Conservation (phyloP, 2,888 invertebrate species). For the Azorinus chamasolen region DNA sequence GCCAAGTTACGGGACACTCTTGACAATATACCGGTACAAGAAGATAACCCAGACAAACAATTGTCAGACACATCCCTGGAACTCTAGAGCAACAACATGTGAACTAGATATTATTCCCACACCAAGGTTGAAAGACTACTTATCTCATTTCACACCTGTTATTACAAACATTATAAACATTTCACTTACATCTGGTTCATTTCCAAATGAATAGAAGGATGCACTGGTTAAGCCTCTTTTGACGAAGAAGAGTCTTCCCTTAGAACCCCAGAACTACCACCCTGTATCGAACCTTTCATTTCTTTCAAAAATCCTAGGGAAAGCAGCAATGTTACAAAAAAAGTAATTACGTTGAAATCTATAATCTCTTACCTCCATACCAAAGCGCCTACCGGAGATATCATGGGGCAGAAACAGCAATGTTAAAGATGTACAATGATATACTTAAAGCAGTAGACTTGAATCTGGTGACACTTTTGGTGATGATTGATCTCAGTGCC, state of each 20-base stretch:
- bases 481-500: too few relatives aligned
- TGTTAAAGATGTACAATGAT: too few relatives aligned
- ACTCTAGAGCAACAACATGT: constrained; percentile 28
- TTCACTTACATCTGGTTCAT: constrained; percentile 19
- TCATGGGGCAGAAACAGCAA: too few relatives aligned
- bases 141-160: constrained; percentile 20
- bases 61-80: too few relatives aligned
- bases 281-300: constrained; percentile 41
- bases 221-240: constrained; percentile 41
- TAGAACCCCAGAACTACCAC: constrained; percentile 33
- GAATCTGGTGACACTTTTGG: too few relatives aligned
- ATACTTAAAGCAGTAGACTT: too few relatives aligned
- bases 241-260: constrained; percentile 46
- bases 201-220: constrained; percentile 32
- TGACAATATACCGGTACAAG: neutral
- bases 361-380: constrained; percentile 28
- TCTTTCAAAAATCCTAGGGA: constrained; percentile 48
- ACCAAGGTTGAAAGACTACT: constrained; percentile 15
- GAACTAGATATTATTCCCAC: constrained; percentile 35
- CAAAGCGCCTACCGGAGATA: constrained; percentile 26
- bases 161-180: constrained; percentile 29
- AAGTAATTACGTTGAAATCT: constrained; percentile 14
- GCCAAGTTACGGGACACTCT: constrained; percentile 12
- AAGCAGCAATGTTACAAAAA: constrained; percentile 23
- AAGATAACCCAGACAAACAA: too few relatives aligned